These are phyloP conservation scores for Phalloptychus januarius DNA, from an alignment of 2,797 vertebrate species.

Conservation along the genomic window DNA sequence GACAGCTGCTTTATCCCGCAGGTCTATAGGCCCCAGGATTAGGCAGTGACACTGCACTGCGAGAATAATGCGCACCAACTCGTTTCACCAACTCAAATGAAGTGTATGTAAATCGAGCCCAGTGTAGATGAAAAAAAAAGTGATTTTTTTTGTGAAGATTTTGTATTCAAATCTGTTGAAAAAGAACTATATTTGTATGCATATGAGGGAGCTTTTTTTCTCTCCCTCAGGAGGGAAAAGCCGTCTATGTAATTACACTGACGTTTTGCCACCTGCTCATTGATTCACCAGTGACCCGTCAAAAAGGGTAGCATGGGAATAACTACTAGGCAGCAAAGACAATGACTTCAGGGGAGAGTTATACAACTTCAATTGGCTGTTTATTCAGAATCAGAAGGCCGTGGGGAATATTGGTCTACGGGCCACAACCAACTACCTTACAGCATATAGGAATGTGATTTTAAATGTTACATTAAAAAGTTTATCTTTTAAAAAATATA, in stretches of 20 bases:
- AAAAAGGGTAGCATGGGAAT: slow-evolving; percentile 99
- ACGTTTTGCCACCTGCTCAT: slow-evolving; percentile 97
- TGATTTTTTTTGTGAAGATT: slow-evolving; percentile 77
- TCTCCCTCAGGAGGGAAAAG: slow-evolving; percentile 73
- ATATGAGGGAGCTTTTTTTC: slow-evolving; percentile 73
- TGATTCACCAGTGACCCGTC: slow-evolving; percentile 99
- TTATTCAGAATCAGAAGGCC: slow-evolving; percentile 58
- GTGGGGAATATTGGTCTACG: slow-evolving; percentile 24
- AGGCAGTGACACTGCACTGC: slow-evolving; percentile 85
- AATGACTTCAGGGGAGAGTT: slow-evolving; percentile 70
- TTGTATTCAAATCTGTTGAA: slow-evolving; percentile 78
- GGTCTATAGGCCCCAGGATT: slow-evolving; percentile 87
- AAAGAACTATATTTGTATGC: slow-evolving; percentile 84
- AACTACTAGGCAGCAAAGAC: slow-evolving; percentile 69
- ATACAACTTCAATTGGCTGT: slow-evolving; percentile 55
- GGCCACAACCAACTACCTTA: slow-evolving; percentile 38
- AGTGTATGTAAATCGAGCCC: slow-evolving; percentile 84
- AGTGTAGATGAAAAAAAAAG: slow-evolving; percentile 81
- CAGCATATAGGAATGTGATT: slow-evolving; percentile 10
- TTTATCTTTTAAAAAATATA: background rate
- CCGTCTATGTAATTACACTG: slow-evolving; percentile 93
- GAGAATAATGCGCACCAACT: slow-evolving; percentile 83
- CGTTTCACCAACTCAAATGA: slow-evolving; percentile 85
- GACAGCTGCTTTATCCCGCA: slow-evolving; percentile 89
- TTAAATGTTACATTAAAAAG: slow-evolving; percentile 15